Evolutionary conservation across 2,113 vertebrate genomes (phyloP).

Genomic region (Ptychochromis oligacanthus): DNA sequence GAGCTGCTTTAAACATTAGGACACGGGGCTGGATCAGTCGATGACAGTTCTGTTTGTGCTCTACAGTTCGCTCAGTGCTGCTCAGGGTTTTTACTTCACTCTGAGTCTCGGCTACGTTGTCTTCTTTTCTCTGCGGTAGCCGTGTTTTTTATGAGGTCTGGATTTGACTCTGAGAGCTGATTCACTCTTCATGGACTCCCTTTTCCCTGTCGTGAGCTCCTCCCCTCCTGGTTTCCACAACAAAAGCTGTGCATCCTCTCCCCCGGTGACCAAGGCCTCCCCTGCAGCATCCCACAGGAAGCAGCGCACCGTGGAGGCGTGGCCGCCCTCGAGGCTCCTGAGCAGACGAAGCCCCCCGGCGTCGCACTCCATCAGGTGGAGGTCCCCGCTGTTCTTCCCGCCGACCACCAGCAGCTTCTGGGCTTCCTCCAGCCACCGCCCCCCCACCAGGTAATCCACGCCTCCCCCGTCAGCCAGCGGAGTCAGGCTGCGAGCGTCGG

Average conservation of each 20-base stretch:
- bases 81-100: no score
- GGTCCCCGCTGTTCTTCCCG: slow-evolving; percentile 80
- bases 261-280: slow-evolving; percentile 87
- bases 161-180: slow-evolving; percentile 86
- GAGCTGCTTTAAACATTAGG: neutral
- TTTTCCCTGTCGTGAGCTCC: slow-evolving; percentile 78
- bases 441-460: slow-evolving; percentile 90
- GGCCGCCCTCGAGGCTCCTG: slow-evolving; percentile 81
- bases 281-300: slow-evolving; percentile 84
- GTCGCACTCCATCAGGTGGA: slow-evolving; percentile 85
- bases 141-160: slow-evolving; percentile 80
- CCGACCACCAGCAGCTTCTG: slow-evolving; percentile 85
- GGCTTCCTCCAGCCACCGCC: slow-evolving; percentile 83
- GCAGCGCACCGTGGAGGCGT: slow-evolving; percentile 85
- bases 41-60: no score
- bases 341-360: slow-evolving; percentile 72
- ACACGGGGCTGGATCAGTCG: no score
- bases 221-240: slow-evolving; percentile 87
- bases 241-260: slow-evolving; percentile 91
- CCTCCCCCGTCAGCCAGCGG: slow-evolving; percentile 13
- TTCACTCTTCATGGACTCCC: slow-evolving; percentile 80
- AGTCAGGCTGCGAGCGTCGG: slow-evolving; percentile 79
- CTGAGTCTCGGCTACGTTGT: neutral
- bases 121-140: slow-evolving; percentile 73
- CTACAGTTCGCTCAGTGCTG: no score